phyloP scores from a whole-genome alignment of 2,113 vertebrate genomes.

The Bagarius yarrelli region DNA sequence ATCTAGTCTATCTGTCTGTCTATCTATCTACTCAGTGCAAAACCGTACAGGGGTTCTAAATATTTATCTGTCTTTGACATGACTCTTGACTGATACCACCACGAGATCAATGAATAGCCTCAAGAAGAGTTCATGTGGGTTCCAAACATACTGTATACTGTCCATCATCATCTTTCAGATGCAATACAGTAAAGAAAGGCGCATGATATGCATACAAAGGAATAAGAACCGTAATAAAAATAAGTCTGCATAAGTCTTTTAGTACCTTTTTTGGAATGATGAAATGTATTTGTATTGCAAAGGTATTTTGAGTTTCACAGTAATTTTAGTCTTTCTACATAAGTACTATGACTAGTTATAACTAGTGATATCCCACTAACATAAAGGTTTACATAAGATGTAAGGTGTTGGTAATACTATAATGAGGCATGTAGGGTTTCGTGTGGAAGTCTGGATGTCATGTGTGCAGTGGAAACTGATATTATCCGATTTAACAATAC shows the following conservation, averaged over 20 bases:
- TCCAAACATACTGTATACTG: background rate
- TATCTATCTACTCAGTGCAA: too few species aligned
- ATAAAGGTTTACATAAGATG: background rate
- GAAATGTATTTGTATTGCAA: background rate
- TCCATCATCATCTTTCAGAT: background rate
- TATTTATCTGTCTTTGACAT: too few species aligned
- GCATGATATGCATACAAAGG: background rate
- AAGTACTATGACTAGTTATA: background rate
- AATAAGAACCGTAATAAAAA: background rate
- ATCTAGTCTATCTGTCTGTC: too few species aligned
- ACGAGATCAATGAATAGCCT: background rate
- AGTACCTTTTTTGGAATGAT: too few species aligned
- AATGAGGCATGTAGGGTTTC: background rate
- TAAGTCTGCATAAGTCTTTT: background rate
- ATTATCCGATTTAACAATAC: constrained; percentile 27
- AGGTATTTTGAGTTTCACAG: background rate
- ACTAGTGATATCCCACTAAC: background rate
- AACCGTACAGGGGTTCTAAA: too few species aligned
- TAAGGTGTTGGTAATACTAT: background rate
- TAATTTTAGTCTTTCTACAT: background rate
- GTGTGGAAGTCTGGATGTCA: background rate
- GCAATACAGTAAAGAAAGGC: background rate
- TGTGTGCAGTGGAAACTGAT: constrained; percentile 6
- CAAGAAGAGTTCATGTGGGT: background rate
- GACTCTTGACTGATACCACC: background rate